phyloP scores from a whole-genome alignment of 2,113 vertebrate genomes.

The Lates calcarifer region DNA sequence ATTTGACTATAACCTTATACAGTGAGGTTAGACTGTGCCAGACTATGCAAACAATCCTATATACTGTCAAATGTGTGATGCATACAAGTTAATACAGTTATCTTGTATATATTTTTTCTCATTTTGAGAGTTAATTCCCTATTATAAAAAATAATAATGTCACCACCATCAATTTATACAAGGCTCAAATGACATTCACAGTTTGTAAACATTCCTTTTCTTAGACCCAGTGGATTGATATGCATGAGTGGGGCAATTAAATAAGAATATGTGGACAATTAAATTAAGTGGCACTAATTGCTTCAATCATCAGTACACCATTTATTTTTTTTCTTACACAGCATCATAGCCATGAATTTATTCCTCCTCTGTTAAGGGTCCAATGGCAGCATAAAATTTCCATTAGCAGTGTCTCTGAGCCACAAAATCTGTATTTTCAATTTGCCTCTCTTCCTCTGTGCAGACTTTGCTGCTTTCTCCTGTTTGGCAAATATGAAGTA shows the following conservation, averaged over 20 bases:
- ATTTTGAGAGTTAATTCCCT: slow-evolving; percentile 3
- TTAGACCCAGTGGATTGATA: slow-evolving; percentile 44
- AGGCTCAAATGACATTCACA: slow-evolving; percentile 48
- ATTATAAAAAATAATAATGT: slow-evolving; percentile 33
- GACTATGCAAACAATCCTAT: neutral
- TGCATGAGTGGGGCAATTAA: slow-evolving; percentile 65
- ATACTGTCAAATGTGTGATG: neutral
- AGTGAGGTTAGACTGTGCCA: neutral
- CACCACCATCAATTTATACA: slow-evolving; percentile 31
- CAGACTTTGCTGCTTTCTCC: slow-evolving; percentile 6
- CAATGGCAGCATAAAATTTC: slow-evolving; percentile 55
- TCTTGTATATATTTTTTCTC: neutral
- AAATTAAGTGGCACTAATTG: slow-evolving; percentile 75
- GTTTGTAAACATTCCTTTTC: slow-evolving; percentile 56
- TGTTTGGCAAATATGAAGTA: slow-evolving; percentile 15
- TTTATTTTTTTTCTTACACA: slow-evolving; percentile 48
- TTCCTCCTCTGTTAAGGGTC: slow-evolving; percentile 48
- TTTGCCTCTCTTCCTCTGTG: slow-evolving; percentile 40
- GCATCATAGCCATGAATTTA: slow-evolving; percentile 46
- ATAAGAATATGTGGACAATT: slow-evolving; percentile 69
- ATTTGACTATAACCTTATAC: neutral
- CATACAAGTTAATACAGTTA: neutral
- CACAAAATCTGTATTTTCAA: slow-evolving; percentile 59
- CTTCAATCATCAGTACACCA: slow-evolving; percentile 60
- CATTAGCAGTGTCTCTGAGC: slow-evolving; percentile 61